phyloP scores from a whole-genome alignment of 2,888 invertebrate species.

The Petrolisthes manimaculis region DNA sequence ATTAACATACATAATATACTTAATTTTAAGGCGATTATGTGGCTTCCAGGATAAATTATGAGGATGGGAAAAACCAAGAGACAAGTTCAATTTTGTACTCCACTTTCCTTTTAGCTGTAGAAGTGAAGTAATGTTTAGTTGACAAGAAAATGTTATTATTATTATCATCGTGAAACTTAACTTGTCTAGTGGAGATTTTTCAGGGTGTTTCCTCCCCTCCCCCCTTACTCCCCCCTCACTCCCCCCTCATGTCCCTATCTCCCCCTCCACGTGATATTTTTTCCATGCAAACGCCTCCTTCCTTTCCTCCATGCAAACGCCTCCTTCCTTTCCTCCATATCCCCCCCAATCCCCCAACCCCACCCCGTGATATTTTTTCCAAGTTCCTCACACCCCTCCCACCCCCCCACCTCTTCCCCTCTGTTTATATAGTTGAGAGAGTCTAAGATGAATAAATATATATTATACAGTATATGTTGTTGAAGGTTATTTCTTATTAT shows the following conservation, averaged over 20 bases:
- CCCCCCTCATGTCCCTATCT: too few relatives aligned
- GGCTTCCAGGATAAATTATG: not conserved
- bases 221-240: not conserved
- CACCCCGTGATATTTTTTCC: not conserved
- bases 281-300: too few relatives aligned
- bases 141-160: not conserved
- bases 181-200: not conserved
- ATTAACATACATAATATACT: not conserved
- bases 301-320: not conserved
- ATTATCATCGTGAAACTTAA: too few relatives aligned
- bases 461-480: not conserved
- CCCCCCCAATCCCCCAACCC: not conserved
- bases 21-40: conserved; percentile 15
- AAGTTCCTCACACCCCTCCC: not conserved
- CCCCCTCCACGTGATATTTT: too few relatives aligned
- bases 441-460: conserved; percentile 17
- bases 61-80: not conserved
- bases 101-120: not conserved
- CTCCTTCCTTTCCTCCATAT: not conserved
- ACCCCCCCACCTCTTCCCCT: not conserved
- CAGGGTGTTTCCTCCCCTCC: not conserved
- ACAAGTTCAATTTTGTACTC: conserved; percentile 10
- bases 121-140: not conserved
- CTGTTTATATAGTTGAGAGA: conserved; percentile 15
- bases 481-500: not conserved